These are phyloP conservation scores for Drosophila pandora DNA, from an alignment of 1,140 invertebrate genomes.

Conservation along the genomic window DNA sequence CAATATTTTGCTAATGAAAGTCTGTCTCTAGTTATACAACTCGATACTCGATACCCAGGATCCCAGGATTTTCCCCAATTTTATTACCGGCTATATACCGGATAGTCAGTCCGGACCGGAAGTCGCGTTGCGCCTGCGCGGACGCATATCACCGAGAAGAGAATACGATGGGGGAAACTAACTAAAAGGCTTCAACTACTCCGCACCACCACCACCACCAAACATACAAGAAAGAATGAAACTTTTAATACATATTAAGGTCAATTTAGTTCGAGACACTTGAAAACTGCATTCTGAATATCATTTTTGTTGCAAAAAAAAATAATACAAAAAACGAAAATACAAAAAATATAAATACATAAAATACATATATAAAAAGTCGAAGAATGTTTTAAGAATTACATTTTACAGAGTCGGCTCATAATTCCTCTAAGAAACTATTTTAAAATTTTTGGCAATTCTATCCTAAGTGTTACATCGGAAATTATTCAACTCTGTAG, in stretches of 20 bases:
- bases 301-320: conserved; percentile 29
- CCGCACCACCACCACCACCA: conserved; percentile 38
- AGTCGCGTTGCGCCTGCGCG: conserved; percentile 65
- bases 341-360: conserved; percentile 5
- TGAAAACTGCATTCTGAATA: conserved; percentile 26
- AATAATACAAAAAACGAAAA: neutral
- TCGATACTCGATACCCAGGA: conserved; percentile 7
- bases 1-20: conserved; percentile 69
- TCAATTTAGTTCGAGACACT: conserved; percentile 35
- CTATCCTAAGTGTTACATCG: conserved; percentile 40
- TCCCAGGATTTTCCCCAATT: neutral
- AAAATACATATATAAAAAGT: conserved; percentile 12
- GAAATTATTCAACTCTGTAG: conserved; percentile 26
- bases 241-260: conserved; percentile 46
- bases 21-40: conserved; percentile 63
- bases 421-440: conserved; percentile 24
- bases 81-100: neutral
- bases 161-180: conserved; percentile 13
- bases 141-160: conserved; percentile 57
- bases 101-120: conserved; percentile 32
- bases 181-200: conserved; percentile 63
- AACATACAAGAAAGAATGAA: conserved; percentile 13
- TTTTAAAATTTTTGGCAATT: conserved; percentile 31
- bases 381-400: conserved; percentile 22
- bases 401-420: conserved; percentile 39